phyloP scores from a whole-genome alignment of 1,140 invertebrate species.

The Drosophila punjabiensis region DNA sequence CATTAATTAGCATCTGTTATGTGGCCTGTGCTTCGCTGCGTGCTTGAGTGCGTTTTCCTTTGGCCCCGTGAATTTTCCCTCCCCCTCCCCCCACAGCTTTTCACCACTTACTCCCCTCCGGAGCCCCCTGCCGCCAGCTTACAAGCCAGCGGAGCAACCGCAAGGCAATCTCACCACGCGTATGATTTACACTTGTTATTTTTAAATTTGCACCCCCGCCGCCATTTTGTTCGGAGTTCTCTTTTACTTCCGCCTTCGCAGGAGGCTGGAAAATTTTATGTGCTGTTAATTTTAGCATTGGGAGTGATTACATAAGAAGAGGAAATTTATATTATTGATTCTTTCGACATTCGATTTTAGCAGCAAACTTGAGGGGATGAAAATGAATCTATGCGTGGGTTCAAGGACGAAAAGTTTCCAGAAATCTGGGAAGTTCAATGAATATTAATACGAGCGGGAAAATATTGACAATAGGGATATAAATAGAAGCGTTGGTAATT shows the following conservation, averaged over 20 bases:
- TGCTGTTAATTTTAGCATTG: slow-evolving; percentile 50
- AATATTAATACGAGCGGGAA: slow-evolving; percentile 7
- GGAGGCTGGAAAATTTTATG: slow-evolving; percentile 52
- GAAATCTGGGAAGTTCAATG: slow-evolving; percentile 10
- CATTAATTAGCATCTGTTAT: slow-evolving; percentile 82
- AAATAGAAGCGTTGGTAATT: neutral
- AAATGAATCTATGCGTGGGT: slow-evolving; percentile 5
- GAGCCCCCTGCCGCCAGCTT: neutral
- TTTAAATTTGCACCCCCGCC: slow-evolving; percentile 64
- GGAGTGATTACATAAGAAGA: slow-evolving; percentile 29
- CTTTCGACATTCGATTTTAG: slow-evolving; percentile 5
- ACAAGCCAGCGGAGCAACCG: slow-evolving; percentile 24
- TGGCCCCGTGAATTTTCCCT: slow-evolving; percentile 1
- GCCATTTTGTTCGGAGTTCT: slow-evolving; percentile 63
- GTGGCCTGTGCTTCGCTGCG: slow-evolving; percentile 49
- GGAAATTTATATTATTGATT: slow-evolving; percentile 53
- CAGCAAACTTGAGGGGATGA: neutral
- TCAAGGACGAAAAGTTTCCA: slow-evolving; percentile 8
- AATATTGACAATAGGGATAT: slow-evolving; percentile 5
- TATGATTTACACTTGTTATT: slow-evolving; percentile 84
- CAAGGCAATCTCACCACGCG: slow-evolving; percentile 59
- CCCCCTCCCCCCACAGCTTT: slow-evolving; percentile 1
- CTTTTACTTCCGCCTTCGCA: slow-evolving; percentile 51
- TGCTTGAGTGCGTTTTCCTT: slow-evolving; percentile 64
- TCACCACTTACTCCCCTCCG: neutral